Evolutionary conservation across 2,888 invertebrate genomes (phyloP).

Genomic region (Spilosoma lubricipeda): DNA sequence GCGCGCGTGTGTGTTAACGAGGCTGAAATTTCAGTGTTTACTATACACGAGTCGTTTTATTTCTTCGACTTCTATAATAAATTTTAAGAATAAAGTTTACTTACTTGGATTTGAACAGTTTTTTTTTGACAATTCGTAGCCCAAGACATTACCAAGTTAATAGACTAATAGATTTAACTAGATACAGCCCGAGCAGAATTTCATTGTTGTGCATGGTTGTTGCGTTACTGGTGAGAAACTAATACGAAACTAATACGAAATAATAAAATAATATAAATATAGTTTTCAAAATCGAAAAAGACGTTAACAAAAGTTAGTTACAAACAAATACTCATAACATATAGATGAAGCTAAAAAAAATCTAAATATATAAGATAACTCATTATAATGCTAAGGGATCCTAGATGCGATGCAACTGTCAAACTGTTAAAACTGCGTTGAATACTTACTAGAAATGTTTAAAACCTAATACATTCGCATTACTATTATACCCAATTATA

Average conservation of each 20-base stretch:
- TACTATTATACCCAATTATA: background rate
- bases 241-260: no score
- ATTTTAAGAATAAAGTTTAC: no score
- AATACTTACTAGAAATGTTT: background rate
- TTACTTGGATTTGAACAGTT: no score
- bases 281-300: no score
- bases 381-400: background rate
- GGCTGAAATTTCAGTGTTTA: background rate
- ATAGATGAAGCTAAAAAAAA: no score
- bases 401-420: background rate
- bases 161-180: background rate
- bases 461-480: background rate
- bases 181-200: no score
- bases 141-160: background rate
- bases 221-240: no score
- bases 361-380: background rate
- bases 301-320: no score
- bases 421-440: background rate
- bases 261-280: no score
- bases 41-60: background rate
- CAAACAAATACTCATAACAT: no score
- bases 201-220: no score
- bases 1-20: background rate
- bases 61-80: background rate
- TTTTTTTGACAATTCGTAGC: no score